Conservation (phyloP, 2,888 invertebrate species). For the Eupithecia pulchellata region DNA sequence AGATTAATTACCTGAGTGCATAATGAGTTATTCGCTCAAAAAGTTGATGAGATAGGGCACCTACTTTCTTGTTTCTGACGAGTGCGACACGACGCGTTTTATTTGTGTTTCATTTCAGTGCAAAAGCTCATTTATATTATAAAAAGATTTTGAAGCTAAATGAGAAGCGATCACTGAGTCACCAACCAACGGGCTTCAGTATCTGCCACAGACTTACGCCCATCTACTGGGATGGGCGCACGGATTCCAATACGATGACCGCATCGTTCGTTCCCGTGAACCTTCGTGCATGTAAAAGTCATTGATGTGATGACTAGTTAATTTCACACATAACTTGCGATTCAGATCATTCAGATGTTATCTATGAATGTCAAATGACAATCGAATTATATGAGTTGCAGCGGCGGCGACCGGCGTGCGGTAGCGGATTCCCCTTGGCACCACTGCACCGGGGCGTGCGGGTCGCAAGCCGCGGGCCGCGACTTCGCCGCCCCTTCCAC, state of each 20-base stretch:
- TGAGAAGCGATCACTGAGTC: too few species aligned
- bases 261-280: too few species aligned
- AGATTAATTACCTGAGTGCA: constrained; percentile 28
- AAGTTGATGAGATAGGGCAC: constrained; percentile 8
- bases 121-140: too few species aligned
- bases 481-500: constrained; percentile 75
- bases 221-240: too few species aligned
- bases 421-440: constrained; percentile 44
- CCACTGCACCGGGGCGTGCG: constrained; percentile 38
- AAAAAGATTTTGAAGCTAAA: too few species aligned
- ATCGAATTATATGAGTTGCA: constrained; percentile 51
- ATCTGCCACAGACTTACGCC: too few species aligned
- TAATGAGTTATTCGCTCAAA: constrained; percentile 19
- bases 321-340: background rate
- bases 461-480: constrained; percentile 66
- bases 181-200: too few species aligned
- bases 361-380: constrained; percentile 68
- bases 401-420: constrained; percentile 39
- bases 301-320: background rate
- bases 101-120: background rate
- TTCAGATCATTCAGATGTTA: constrained; percentile 25
- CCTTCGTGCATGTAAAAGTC: background rate
- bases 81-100: background rate
- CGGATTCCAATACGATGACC: too few species aligned
- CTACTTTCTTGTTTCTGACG: constrained; percentile 8